These are phyloP conservation scores for Schizothorax lantsangensis DNA, from an alignment of 2,797 vertebrate species.

Conservation along the genomic window DNA sequence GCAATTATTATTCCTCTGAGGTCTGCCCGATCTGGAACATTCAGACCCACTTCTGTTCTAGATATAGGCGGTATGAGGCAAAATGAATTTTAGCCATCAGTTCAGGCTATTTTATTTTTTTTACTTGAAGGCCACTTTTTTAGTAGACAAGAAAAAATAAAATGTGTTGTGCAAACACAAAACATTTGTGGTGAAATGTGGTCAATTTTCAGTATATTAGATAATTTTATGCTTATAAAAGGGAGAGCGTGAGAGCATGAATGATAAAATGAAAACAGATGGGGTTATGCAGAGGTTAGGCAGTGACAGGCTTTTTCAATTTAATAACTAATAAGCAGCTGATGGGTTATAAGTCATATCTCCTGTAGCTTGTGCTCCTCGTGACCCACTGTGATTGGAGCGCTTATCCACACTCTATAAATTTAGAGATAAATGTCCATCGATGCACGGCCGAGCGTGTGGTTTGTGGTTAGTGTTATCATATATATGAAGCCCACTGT, in stretches of 20 bases:
- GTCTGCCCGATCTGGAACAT: background rate
- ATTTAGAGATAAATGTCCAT: conserved; percentile 49
- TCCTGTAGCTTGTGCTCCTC: conserved; percentile 32
- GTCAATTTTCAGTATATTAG: conserved; percentile 5
- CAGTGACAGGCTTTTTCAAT: conserved; percentile 45
- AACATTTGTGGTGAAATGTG: conserved; percentile 6
- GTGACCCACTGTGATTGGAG: conserved; percentile 24
- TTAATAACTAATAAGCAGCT: conserved; percentile 45
- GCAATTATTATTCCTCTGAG: background rate
- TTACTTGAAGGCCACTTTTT: background rate
- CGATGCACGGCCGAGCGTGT: background rate
- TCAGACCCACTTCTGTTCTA: conserved; percentile 11
- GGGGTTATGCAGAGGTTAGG: conserved; percentile 41
- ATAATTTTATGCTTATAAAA: conserved; percentile 20
- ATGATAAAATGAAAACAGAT: conserved; percentile 30
- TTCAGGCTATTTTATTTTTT: background rate
- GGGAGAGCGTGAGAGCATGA: background rate
- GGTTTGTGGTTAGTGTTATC: conserved; percentile 39
- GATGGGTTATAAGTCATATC: conserved; percentile 45
- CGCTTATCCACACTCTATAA: conserved; percentile 45
- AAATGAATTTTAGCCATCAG: background rate
- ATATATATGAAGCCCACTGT: conserved; percentile 1
- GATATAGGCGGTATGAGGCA: background rate
- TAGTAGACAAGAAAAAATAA: background rate
- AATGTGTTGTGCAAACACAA: background rate